Base-by-base conservation (phyloP, 2,888 invertebrate genomes). In the Catotricha subobsoleta region DNA sequence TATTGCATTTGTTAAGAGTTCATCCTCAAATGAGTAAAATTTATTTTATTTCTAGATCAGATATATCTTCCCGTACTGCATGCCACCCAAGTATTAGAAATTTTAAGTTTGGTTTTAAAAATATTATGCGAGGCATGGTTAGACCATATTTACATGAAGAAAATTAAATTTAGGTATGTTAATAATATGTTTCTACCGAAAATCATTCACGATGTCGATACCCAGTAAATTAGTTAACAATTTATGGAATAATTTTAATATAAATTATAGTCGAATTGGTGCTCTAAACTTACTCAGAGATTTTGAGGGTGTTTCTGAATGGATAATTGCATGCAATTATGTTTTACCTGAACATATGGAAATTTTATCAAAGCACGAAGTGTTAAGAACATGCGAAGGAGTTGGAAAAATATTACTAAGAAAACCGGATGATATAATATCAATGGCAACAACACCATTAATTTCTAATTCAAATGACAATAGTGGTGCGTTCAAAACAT, bases 111-210 rank as follows among this genome's bases (percentile, higher is more conserved):
- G 69, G 73, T 83, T 40, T 63, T 88, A 25, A 75, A 77, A 54
- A 74, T 87, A 23, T 77, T 84, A 66, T 83, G 87, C 53, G 86
- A 87, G 57, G 76, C 86, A 0, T 87, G 86, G 86, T 64, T 88
- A 40, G 82, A 87, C 57, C 82, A 83, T 51, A 86, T 88, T 48
- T 84, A 82, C 55, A 72, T 75, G 36, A 76, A 80, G 48, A 76
- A 76, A 58, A 78, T 87, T 19, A 82, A 80, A 55, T 88, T 88
- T 31, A 37, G 40, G 40, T 40, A 39, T 23, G 6, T 20, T 12
- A 3, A 19, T 8, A 12, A 16, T 15, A 33, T 16, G 9, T 27
- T 13, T 3, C 25, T 20, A 21, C 15, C 16, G 27, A 38, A 16
- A 38, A 38, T 25, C 9, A 12, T 42, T 16, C 15, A 13, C n/a